Percentiles rank a stretch among this genome's conserved stretches.
Conservation (phyloP, 2,113 vertebrate species). For the Amphilophus citrinellus region DNA sequence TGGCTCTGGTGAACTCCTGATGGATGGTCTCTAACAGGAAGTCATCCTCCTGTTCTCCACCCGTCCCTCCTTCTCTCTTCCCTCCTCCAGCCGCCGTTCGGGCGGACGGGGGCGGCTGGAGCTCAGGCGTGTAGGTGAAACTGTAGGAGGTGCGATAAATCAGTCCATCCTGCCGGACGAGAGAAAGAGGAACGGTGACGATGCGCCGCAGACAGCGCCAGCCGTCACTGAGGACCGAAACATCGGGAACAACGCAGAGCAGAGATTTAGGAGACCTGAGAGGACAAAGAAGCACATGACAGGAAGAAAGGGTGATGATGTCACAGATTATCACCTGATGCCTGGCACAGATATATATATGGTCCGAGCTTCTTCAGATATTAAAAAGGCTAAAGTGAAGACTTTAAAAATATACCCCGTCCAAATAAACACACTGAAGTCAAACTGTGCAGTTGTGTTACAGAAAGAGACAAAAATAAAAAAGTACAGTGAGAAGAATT, state of each 20-base stretch:
- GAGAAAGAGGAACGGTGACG: conserved; percentile 87
- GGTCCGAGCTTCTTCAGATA: too few species aligned
- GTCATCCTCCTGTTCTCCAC: conserved; percentile 80
- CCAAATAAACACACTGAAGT: background rate
- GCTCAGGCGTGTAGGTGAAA: conserved; percentile 93
- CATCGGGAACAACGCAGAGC: conserved; percentile 90
- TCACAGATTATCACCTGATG: background rate
- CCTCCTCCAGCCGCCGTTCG: conserved; percentile 14
- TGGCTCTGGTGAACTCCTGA: conserved; percentile 94
- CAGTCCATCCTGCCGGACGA: conserved; percentile 89
- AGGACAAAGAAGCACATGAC: background rate
- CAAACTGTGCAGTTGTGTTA: rapidly evolving
- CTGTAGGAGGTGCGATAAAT: conserved; percentile 90
- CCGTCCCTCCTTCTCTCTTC: conserved; percentile 23
- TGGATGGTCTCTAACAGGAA: conserved; percentile 91
- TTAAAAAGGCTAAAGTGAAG: too few species aligned
- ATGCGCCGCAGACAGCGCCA: conserved; percentile 85
- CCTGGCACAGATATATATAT: rapidly evolving
- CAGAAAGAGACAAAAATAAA: background rate
- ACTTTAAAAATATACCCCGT: rapidly evolving
- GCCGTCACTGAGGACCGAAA: conserved; percentile 85
- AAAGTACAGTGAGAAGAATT: background rate
- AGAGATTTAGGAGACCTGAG: conserved; percentile 88
- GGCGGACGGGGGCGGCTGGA: conserved; percentile 71
- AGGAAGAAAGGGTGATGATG: too few species aligned